These are phyloP conservation scores for Lepidurus arcticus DNA, from an alignment of 1,140 invertebrate genomes.

Conservation along the genomic window DNA sequence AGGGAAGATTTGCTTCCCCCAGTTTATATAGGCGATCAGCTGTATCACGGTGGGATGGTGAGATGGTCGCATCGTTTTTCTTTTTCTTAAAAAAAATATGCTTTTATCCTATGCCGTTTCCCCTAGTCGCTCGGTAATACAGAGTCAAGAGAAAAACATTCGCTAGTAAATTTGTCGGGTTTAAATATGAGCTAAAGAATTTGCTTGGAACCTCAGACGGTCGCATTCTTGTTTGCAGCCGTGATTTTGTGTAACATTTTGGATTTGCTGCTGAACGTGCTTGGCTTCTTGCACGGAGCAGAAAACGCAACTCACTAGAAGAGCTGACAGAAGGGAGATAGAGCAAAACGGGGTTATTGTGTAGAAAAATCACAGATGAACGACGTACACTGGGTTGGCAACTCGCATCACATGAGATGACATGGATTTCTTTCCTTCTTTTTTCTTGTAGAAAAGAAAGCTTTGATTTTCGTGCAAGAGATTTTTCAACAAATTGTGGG, in stretches of 20 bases:
- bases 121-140: too few relatives aligned
- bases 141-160: too few relatives aligned
- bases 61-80: neutral
- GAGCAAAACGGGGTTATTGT: neutral
- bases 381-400: constrained; percentile 17
- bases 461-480: constrained; percentile 13
- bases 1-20: neutral
- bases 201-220: too few relatives aligned
- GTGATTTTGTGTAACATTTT: too few relatives aligned
- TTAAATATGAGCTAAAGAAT: too few relatives aligned
- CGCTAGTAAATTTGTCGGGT: too few relatives aligned
- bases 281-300: neutral
- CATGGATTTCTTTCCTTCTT: constrained; percentile 11
- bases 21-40: neutral
- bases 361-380: constrained; percentile 19
- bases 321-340: neutral
- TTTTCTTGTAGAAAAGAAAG: neutral
- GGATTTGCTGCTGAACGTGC: neutral
- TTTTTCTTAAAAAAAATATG: neutral
- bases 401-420: constrained; percentile 21
- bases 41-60: neutral
- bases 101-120: neutral
- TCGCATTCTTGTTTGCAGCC: too few relatives aligned
- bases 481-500: too few relatives aligned
- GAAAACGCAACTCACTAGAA: neutral